These are phyloP conservation scores for Neoaliturus tenellus DNA, from an alignment of 2,888 invertebrate genomes.

Conservation along the genomic window DNA sequence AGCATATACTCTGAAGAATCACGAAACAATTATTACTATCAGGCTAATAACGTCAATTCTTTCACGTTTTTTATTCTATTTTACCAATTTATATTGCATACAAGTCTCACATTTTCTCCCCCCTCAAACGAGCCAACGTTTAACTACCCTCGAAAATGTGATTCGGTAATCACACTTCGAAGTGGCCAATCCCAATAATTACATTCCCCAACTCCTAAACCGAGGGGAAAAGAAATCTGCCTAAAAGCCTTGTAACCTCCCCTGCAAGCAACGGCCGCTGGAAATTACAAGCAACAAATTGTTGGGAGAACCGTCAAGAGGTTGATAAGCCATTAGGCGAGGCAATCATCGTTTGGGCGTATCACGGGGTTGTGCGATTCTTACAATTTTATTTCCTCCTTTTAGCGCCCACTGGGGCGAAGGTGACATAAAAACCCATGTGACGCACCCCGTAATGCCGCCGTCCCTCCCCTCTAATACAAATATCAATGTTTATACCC, in stretches of 20 bases:
- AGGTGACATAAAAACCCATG: slow-evolving; percentile 47
- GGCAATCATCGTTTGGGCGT: not conserved
- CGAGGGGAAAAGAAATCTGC: slow-evolving; percentile 25
- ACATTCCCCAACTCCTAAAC: not conserved
- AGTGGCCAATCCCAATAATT: not conserved
- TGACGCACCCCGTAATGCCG: slow-evolving; percentile 2
- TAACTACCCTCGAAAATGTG: not conserved
- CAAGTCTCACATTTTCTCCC: not conserved
- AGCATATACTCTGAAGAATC: too few species aligned
- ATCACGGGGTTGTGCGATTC: not conserved
- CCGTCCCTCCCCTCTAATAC: slow-evolving; percentile 15
- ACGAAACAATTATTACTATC: too few species aligned
- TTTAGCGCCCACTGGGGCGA: slow-evolving; percentile 20
- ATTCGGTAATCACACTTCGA: not conserved
- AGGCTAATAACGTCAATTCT: too few species aligned
- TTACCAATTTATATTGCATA: too few species aligned
- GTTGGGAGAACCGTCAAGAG: not conserved
- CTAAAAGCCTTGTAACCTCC: not conserved
- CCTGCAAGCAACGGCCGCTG: not conserved
- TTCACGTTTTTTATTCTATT: too few species aligned
- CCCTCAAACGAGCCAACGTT: too few species aligned
- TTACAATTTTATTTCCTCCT: slow-evolving; percentile 41
- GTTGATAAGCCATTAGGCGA: not conserved
- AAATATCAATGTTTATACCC: slow-evolving; percentile 47
- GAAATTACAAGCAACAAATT: not conserved